Evolutionary conservation across 1,140 invertebrate genomes (phyloP), one percentile per base, ranked within the genome.

Genomic region (Papilio dardanus): DNA sequence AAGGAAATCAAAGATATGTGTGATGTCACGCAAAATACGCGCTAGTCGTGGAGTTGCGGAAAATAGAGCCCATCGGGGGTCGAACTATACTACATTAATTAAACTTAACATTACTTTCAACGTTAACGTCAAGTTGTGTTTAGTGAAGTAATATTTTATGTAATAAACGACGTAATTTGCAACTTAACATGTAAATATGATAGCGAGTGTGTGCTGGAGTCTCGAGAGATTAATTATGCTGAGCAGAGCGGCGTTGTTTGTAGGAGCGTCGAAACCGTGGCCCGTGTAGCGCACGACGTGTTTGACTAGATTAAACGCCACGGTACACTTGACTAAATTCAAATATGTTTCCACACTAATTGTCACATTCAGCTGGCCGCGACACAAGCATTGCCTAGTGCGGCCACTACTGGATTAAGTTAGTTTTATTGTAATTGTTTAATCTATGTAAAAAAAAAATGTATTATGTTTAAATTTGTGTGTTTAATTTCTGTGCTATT

Each of bases 151-250:
- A 46, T 46, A 24, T 24, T 21, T 54, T 54, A 24, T 54, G 8
- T 54, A 21, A 54, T 21, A 54, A 54, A 54, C 24, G 19, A 54
- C 19, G 19, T 54, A 21, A 54, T 54, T 21, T 46, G 42, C n/a
- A 54, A 54, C n/a, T 54, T 54, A 21, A 54, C 50, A 54, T 54
- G n/a, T 21, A 58, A 58, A 58, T 58, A 58, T 58, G 24, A 6
- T 28, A 58, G 54, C 3, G 21, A 58, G 54, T 3, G 66, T 40
- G 31, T 40, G 66, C 33, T 16, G 62, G 33, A 66, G 62, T 40
- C 16, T 58, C 66, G 21, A 37, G 46, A 31, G 74, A 79, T 74
- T 79, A 79, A 76, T 79, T 79, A 74, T 71, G 67, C 66, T 71
- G 62, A 50, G 46, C 19, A 66, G 65, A 42, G 31, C 40, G 50